Evolutionary conservation across 2,797 vertebrate genomes (phyloP).

Genomic region (Remorina albescens): DNA sequence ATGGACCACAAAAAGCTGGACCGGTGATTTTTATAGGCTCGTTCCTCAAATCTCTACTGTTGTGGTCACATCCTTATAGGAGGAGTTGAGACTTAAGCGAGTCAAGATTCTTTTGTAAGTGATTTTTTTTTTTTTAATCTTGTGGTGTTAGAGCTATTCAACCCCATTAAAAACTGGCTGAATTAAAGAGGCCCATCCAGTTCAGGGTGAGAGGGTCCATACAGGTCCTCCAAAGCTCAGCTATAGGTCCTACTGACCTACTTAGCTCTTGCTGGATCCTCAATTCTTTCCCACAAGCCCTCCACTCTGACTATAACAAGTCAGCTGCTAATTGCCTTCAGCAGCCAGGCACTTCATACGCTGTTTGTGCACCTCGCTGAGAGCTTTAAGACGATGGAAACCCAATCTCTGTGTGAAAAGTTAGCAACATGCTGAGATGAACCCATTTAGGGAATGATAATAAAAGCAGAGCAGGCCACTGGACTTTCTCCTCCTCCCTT

Average conservation of each 20-base stretch:
- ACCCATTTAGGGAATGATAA: slow-evolving; percentile 46
- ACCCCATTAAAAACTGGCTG: slow-evolving; percentile 43
- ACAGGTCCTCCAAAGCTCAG: slow-evolving; percentile 7
- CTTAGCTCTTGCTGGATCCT: slow-evolving; percentile 51
- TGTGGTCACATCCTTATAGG: slow-evolving; percentile 61
- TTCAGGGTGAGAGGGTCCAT: slow-evolving; percentile 12
- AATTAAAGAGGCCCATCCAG: slow-evolving; percentile 45
- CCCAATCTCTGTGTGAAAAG: slow-evolving; percentile 70
- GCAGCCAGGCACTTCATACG: slow-evolving; percentile 53
- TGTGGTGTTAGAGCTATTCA: slow-evolving; percentile 25
- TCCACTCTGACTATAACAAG: slow-evolving; percentile 45
- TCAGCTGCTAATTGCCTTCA: slow-evolving; percentile 70
- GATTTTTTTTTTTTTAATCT: background rate
- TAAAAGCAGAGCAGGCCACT: slow-evolving; percentile 48
- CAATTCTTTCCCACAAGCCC: slow-evolving; percentile 58
- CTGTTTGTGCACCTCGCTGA: slow-evolving; percentile 50
- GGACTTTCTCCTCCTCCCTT: slow-evolving; percentile 27
- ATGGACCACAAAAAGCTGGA: slow-evolving; percentile 60
- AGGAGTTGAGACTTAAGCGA: background rate
- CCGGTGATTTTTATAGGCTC: slow-evolving; percentile 67
- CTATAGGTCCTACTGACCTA: slow-evolving; percentile 58
- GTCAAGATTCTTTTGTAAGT: slow-evolving; percentile 22
- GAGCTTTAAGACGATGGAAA: slow-evolving; percentile 52
- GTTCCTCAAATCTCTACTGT: slow-evolving; percentile 65
- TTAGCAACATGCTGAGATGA: slow-evolving; percentile 46